Conservation (phyloP, 2,888 invertebrate species). For the Tineola bisselliella region DNA sequence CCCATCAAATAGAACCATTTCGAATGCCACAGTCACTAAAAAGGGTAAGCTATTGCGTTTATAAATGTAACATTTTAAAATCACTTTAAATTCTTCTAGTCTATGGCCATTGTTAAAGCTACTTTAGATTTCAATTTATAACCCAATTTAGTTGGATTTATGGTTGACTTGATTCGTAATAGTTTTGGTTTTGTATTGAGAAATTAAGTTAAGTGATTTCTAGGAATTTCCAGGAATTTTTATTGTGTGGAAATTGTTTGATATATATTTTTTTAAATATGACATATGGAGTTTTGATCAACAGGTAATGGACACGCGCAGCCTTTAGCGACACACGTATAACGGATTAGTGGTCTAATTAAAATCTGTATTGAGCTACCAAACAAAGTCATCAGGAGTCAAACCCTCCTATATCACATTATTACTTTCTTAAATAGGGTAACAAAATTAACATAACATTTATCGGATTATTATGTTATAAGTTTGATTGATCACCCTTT, state of each 20-base stretch:
- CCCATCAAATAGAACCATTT: slow-evolving; percentile 48
- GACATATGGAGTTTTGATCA: slow-evolving; percentile 21
- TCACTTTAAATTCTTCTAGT: neutral
- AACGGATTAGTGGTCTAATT: slow-evolving; percentile 29
- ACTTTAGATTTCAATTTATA: neutral
- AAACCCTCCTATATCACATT: neutral
- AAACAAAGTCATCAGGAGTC: neutral
- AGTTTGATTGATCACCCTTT: neutral
- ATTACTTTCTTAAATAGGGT: neutral
- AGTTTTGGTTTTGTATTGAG: neutral
- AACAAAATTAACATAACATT: neutral
- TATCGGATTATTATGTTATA: neutral
- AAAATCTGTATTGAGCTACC: neutral
- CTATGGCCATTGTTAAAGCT: neutral
- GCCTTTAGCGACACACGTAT: slow-evolving; percentile 71
- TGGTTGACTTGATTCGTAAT: neutral
- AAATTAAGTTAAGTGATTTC: no score
- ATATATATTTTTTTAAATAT: neutral
- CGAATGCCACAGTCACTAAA: slow-evolving; percentile 55
- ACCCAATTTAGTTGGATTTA: neutral
- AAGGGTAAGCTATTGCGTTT: slow-evolving; percentile 39
- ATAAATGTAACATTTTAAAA: neutral
- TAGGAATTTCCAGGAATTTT: no score
- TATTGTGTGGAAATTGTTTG: no score
- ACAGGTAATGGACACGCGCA: slow-evolving; percentile 56